phyloP scores from a whole-genome alignment of 2,797 vertebrate genomes.

The Myiothlypis coronata region DNA sequence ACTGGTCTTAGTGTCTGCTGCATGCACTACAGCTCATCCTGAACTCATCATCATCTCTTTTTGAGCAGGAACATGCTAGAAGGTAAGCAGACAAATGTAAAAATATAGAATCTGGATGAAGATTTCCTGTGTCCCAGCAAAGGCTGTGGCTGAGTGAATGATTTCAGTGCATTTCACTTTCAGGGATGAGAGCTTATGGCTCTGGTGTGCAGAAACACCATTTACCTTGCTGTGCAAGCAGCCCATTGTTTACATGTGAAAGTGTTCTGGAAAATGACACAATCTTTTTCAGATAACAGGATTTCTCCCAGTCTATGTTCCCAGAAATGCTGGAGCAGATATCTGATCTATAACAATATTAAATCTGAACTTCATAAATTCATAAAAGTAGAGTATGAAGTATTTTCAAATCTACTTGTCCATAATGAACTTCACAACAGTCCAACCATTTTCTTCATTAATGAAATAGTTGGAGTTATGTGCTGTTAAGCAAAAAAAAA shows the following conservation, averaged over 20 bases:
- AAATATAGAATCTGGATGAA: background rate
- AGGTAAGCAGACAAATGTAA: background rate
- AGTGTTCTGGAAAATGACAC: background rate
- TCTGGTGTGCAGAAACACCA: background rate
- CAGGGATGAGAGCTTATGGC: background rate
- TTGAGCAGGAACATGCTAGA: background rate
- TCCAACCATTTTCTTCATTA: background rate
- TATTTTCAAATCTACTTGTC: background rate
- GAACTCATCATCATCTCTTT: background rate
- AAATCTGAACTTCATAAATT: background rate
- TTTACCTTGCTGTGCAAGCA: background rate
- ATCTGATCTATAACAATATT: background rate
- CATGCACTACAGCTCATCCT: background rate
- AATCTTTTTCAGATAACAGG: background rate
- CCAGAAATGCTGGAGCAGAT: background rate
- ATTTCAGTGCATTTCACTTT: background rate
- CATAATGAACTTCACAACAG: background rate
- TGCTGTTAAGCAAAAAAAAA: background rate
- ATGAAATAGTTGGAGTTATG: background rate
- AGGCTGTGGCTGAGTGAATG: background rate
- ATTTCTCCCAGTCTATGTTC: background rate
- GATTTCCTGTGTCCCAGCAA: background rate
- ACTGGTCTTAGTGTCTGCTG: background rate
- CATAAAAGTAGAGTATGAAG: background rate
- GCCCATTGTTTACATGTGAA: background rate